Base-by-base conservation (phyloP, 2,888 invertebrate species). In the Crocallis elinguaria region DNA sequence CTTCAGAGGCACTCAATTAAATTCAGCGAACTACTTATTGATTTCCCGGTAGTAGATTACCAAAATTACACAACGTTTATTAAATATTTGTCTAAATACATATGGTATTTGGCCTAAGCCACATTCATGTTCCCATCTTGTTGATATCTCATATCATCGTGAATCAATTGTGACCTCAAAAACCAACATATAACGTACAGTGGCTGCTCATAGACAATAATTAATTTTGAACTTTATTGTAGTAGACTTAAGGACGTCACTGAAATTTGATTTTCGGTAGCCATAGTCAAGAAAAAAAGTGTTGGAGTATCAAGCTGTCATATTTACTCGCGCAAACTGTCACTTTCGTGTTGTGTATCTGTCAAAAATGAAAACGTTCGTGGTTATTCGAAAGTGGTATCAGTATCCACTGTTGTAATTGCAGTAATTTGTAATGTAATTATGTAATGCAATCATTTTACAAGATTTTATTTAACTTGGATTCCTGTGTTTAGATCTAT, bases 351-450 rank as follows among this genome's bases (percentile, higher is more conserved):
- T 50, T 48, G 49, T 61, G 49, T 58, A 52, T 48, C 50, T 60
- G 65, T 61, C 56, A 61, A 61, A 65, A 65, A 54, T 57, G 61
- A 63, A 65, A 65, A 51, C 44, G 50, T 60, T 60, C 27, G 39
- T 37, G 44, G 48, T 56, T 48, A 45, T 37, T 33, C 33, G 51
- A 48, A 53, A 48, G 48, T 53, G 36, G 19, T 25, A 13, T 21
- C 21, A 29, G 12, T 12, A 37, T n/a, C n/a, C n/a, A n/a, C n/a
- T n/a, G 37, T 27, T 49, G 16, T 35, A 14, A 27, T 6, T 32
- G 7, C 4, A 0, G 6, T 19, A 1, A 13, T 37, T 13, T 29
- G 8, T 3, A 13, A 38, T 25, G 4, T 12, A 21, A 19, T n/a
- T n/a, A 12, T 30, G 2, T 38, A 35, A 16, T 35, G 33, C 16